Evolutionary conservation across 2,797 vertebrate species (phyloP).

Genomic region (Smutsia temminckii): DNA sequence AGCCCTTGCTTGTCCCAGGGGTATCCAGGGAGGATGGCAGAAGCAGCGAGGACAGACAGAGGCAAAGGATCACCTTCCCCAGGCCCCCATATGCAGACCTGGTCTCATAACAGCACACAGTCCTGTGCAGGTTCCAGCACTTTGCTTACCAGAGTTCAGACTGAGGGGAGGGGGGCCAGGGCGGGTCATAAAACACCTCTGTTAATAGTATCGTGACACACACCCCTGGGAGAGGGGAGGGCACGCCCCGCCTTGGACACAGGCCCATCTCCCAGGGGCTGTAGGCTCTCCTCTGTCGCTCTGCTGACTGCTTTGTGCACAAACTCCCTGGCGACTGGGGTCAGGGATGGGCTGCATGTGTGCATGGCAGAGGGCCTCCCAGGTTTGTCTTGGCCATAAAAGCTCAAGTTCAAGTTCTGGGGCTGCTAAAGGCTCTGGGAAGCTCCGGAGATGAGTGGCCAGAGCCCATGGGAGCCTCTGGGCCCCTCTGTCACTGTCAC

Average conservation of each 20-base stretch:
- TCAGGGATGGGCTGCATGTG: rapidly evolving
- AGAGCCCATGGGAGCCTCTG: not conserved
- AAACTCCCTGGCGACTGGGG: not conserved
- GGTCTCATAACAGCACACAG: not conserved
- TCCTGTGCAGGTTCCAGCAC: not conserved
- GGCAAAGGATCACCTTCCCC: too few species aligned
- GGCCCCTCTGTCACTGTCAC: not conserved
- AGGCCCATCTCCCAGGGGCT: too few species aligned
- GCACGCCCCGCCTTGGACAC: too few species aligned
- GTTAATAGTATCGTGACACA: constrained; percentile 52
- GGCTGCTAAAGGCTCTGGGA: not conserved
- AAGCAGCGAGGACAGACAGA: not conserved
- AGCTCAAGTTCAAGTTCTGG: rapidly evolving
- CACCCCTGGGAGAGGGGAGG: constrained; percentile 55
- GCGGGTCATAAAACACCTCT: constrained; percentile 42
- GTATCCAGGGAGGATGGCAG: not conserved
- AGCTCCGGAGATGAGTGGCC: not conserved
- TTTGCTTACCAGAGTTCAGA: not conserved
- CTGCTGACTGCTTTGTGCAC: not conserved
- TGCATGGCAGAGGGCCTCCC: too few species aligned
- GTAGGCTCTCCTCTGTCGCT: not conserved
- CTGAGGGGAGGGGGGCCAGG: rapidly evolving
- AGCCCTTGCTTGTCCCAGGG: not conserved
- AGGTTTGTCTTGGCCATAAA: not conserved
- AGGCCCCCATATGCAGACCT: too few species aligned